phyloP scores from a whole-genome alignment of 37 sponge, comb jelly and placozoan genomes.

The Dysidea cf. avara region DNA sequence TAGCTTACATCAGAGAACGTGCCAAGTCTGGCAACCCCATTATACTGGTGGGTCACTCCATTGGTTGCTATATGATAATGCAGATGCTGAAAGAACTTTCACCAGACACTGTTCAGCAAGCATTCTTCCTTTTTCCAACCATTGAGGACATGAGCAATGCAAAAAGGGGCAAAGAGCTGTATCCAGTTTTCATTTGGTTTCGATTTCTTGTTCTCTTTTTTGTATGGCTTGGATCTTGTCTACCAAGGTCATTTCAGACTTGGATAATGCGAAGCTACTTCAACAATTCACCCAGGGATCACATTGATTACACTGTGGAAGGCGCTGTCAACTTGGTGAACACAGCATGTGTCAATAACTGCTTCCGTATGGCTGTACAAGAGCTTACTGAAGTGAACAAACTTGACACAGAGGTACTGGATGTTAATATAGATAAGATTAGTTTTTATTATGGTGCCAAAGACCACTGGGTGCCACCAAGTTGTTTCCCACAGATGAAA shows the following conservation, averaged over 20 bases:
- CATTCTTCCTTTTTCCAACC: slow-evolving; percentile 66
- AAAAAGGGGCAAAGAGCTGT: slow-evolving; percentile 28
- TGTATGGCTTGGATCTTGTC: slow-evolving; percentile 18
- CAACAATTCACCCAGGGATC: slow-evolving; percentile 25
- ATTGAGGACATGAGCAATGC: slow-evolving; percentile 64
- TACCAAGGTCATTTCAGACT: neutral
- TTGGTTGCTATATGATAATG: slow-evolving; percentile 77
- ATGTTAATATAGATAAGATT: slow-evolving; percentile 36
- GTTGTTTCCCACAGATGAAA: slow-evolving; percentile 24
- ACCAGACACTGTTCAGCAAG: slow-evolving; percentile 36
- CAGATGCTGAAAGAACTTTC: slow-evolving; percentile 51
- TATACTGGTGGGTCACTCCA: slow-evolving; percentile 77
- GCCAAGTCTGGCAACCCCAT: slow-evolving; percentile 17
- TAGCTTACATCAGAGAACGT: slow-evolving; percentile 53
- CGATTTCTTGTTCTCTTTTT: slow-evolving; percentile 4
- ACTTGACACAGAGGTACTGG: slow-evolving; percentile 23
- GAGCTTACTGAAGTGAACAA: slow-evolving; percentile 59
- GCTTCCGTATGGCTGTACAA: slow-evolving; percentile 50
- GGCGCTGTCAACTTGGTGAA: slow-evolving; percentile 35
- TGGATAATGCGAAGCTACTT: slow-evolving; percentile 9
- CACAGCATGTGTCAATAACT: slow-evolving; percentile 40
- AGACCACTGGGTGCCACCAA: slow-evolving; percentile 56
- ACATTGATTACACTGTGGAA: slow-evolving; percentile 21
- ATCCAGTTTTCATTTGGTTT: slow-evolving; percentile 40
- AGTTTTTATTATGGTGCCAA: slow-evolving; percentile 65